Evolutionary conservation across 2,797 vertebrate species (phyloP).

Genomic region (Chelidonichthys spinosus): DNA sequence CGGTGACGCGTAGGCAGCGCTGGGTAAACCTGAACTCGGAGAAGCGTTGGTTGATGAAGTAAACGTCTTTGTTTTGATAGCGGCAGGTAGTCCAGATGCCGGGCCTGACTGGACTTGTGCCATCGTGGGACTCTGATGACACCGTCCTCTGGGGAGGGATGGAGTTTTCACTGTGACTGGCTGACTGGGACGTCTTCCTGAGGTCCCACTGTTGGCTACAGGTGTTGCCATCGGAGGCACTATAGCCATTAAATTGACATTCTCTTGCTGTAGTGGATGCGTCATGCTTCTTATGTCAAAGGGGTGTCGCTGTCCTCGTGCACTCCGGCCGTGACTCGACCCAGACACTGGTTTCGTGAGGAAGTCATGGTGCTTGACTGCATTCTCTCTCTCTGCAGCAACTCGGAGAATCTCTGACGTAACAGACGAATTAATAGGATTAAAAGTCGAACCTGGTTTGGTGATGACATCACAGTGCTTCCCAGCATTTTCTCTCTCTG

Average conservation of each 20-base stretch:
- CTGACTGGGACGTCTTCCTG: constrained; percentile 20
- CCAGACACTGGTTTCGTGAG: neutral
- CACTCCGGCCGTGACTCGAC: constrained; percentile 12
- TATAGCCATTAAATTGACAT: neutral
- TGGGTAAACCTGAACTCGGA: constrained; percentile 36
- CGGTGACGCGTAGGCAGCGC: constrained; percentile 68
- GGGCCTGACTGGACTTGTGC: constrained; percentile 68
- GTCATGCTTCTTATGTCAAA: constrained; percentile 78
- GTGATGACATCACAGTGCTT: neutral
- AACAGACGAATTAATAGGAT: constrained; percentile 10
- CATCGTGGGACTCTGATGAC: constrained; percentile 66
- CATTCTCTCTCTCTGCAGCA: constrained; percentile 52
- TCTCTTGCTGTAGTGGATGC: constrained; percentile 28
- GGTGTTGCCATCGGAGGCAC: neutral
- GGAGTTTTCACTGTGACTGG: constrained; percentile 65
- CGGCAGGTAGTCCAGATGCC: constrained; percentile 59
- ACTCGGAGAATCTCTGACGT: constrained; percentile 51
- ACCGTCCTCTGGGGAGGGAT: constrained; percentile 63
- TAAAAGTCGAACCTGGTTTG: neutral
- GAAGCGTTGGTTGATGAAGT: constrained; percentile 32
- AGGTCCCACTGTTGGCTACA: constrained; percentile 22
- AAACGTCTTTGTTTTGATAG: constrained; percentile 66
- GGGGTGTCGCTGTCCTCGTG: constrained; percentile 49
- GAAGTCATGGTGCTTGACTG: neutral
- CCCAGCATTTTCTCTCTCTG: constrained; percentile 42